phyloP scores from a whole-genome alignment of 2,888 invertebrate genomes.

The Dorcus parallelipipedus region DNA sequence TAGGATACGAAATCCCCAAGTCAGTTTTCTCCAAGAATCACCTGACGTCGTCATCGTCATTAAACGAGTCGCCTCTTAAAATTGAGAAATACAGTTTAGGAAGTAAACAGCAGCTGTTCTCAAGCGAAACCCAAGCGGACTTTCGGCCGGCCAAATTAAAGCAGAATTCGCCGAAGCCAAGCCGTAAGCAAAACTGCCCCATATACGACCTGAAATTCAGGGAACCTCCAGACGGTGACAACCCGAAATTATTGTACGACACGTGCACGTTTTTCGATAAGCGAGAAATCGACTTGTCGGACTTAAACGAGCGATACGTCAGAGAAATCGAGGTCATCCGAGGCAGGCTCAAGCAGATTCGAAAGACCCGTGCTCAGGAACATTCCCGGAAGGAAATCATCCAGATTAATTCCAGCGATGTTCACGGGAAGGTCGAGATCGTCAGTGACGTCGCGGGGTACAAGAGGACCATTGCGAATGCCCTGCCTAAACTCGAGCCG shows the following conservation, averaged over 20 bases:
- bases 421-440: conserved; percentile 21
- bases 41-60: too few species aligned
- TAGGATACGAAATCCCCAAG: too few species aligned
- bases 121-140: background rate
- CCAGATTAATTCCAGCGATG: conserved; percentile 16
- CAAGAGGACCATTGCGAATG: background rate
- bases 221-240: background rate
- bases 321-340: conserved; percentile 41
- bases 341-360: conserved; percentile 38
- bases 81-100: background rate
- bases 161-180: background rate
- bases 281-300: conserved; percentile 30
- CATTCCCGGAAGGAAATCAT: conserved; percentile 3
- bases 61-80: background rate
- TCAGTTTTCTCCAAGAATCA: too few species aligned
- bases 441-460: conserved; percentile 3
- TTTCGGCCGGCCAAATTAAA: background rate
- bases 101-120: too few species aligned
- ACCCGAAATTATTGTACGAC: conserved; percentile 27
- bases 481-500: conserved; percentile 4
- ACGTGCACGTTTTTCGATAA: conserved; percentile 45
- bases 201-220: conserved; percentile 4
- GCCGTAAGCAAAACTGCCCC: background rate
- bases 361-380: conserved; percentile 18
- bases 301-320: conserved; percentile 37